Conservation (phyloP, 2,113 vertebrate species). For the Menura novaehollandiae region DNA sequence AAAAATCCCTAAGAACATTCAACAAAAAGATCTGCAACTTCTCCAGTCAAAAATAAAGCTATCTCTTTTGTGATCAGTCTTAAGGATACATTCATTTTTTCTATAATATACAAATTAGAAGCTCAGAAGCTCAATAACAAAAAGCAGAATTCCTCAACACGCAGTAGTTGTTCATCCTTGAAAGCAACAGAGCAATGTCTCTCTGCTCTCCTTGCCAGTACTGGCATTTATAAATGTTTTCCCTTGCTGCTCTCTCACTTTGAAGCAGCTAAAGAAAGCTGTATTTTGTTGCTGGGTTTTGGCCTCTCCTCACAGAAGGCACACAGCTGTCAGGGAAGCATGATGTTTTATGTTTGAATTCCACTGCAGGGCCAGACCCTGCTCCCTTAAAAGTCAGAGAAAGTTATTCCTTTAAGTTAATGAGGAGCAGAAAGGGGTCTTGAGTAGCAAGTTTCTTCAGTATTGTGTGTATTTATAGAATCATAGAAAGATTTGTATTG, state of each 20-base stretch:
- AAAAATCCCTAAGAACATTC: neutral
- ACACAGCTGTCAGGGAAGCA: constrained; percentile 44
- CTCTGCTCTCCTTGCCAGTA: neutral
- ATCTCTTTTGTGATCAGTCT: neutral
- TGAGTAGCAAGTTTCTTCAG: neutral
- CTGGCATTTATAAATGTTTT: neutral
- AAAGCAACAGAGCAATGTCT: neutral
- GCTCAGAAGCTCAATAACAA: neutral
- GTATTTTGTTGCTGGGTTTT: neutral
- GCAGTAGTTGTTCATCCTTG: neutral
- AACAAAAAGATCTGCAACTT: neutral
- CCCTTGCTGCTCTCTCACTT: neutral
- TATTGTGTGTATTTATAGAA: neutral
- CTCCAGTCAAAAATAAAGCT: neutral
- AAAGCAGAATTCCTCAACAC: neutral
- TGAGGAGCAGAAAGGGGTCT: constrained; percentile 33
- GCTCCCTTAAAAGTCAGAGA: constrained; percentile 22
- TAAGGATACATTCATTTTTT: neutral
- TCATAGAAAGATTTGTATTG: neutral
- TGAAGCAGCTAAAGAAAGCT: neutral
- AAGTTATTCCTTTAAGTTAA: constrained; percentile 44
- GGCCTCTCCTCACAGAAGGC: constrained; percentile 42
- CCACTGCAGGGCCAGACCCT: neutral
- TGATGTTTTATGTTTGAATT: neutral
- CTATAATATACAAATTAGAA: neutral